Base-by-base conservation (phyloP, 1,140 invertebrate genomes). In the Platyscapa corneri region DNA sequence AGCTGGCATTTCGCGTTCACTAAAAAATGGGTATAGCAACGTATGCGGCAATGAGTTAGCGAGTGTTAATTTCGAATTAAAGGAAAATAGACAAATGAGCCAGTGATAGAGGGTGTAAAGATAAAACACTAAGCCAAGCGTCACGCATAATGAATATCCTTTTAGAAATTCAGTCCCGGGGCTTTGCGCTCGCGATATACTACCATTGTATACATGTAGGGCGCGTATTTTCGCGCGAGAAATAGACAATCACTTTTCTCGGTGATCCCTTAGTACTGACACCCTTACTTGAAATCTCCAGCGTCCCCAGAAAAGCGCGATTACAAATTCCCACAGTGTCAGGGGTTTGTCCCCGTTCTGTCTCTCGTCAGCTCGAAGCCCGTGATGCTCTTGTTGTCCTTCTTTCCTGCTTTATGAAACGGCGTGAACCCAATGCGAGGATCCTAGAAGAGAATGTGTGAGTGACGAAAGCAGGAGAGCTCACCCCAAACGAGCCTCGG, bases 241-340 rank as follows among this genome's bases (percentile, higher is more conserved):
- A 88, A 88, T 88, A 89, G 88, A 89, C 87, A 90, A 90, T 89
- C 86, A 87, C 79, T 87, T 88, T 87, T 84, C 79, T 14, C 23
- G 27, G 23, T 23, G 56, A 60, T 64, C 42, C 64, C 79, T 67
- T 78, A 46, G 42, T 84, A 60, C 42, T 70, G 42, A 12, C 53
- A 84, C 81, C 80, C 86, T 85, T 82, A 56, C n/a, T 64, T 60
- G 86, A 88, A 60, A 88, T 88, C 87, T 86, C 87, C 76, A 87
- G 87, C 85, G 86, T 87, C 87, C 87, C 87, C 86, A 85, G 86
- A 83, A 42, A n/a, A 87, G 88, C 82, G 89, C 91, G 91, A 92
- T 91, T 91, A 91, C 88, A 90, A 91, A 91, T 92, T 92, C 90
- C 90, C 91, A 92, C 90, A 91, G 90, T 91, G 89, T 86, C 87